phyloP scores from a whole-genome alignment of 2,113 vertebrate species.

The Coturnix japonica region DNA sequence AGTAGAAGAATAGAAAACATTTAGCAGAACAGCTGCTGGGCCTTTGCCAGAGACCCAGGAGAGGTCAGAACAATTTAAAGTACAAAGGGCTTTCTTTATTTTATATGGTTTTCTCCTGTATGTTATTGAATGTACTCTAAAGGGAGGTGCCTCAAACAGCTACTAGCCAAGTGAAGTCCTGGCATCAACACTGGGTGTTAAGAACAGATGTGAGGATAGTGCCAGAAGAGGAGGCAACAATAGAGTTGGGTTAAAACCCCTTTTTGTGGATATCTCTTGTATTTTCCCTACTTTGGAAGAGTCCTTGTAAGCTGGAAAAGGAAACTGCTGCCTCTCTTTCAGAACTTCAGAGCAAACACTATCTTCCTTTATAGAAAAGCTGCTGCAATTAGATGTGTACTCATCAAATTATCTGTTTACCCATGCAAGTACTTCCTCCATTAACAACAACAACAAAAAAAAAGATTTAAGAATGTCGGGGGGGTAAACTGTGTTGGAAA shows the following conservation, averaged over 20 bases:
- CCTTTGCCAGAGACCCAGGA: background rate
- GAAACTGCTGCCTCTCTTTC: background rate
- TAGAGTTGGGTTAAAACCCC: background rate
- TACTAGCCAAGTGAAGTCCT: background rate
- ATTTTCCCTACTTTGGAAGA: background rate
- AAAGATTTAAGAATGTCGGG: background rate
- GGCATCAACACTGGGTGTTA: background rate
- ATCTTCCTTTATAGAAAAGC: background rate
- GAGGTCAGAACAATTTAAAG: slow-evolving; percentile 4
- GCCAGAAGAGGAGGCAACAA: background rate
- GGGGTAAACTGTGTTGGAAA: background rate
- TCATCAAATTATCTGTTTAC: background rate
- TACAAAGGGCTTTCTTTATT: background rate
- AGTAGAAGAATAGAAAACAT: background rate
- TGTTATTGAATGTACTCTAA: background rate
- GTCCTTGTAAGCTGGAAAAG: background rate
- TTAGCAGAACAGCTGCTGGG: background rate
- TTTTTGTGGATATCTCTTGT: background rate
- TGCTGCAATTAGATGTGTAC: background rate
- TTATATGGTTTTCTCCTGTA: background rate
- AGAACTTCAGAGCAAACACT: background rate
- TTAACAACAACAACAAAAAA: background rate
- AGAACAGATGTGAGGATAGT: background rate
- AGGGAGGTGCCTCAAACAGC: background rate
- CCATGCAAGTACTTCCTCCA: background rate